Evolutionary conservation across 2,113 vertebrate species (phyloP), one percentile per base, ranked within the genome.

Genomic region (Oryzias celebensis): DNA sequence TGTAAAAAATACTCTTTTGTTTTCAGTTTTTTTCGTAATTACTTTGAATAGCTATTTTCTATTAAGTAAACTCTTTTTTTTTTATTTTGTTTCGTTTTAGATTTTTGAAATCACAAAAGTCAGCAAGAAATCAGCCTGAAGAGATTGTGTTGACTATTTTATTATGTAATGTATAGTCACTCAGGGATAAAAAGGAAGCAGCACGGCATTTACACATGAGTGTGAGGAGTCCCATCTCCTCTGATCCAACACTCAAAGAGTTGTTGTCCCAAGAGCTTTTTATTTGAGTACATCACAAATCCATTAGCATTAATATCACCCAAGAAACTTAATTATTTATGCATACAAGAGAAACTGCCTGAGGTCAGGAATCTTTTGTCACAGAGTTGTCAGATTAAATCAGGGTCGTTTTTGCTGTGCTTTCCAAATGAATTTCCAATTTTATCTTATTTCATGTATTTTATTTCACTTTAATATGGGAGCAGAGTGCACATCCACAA

Each of bases 291-390:
- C 87, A 90, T 70, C 75, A 76, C 65, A 72, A 89, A 85, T 84
- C 80, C 87, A 91, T 90, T 89, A 90, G 75, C 80, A 69, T 82
- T 69, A 76, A 77, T 73, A 68, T 41, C 46, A 70, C 77, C 54
- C 52, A 24, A 72, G 67, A 73, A 82, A 76, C 81, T 84, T 20
- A 72, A 72, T 68, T 58, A 18, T 73, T 83, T 42, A 77, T 72
- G 75, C 20, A 53, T 20, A 72, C 83, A 82, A 14, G 58, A 61
- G 68, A 75, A 36, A 61, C 66, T 75, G 52, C 50, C 58, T 43
- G 12, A 4, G 68, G 58, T 64, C 69, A 66, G 22, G 57, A 54
- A 43, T 83, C 48, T 71, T 75, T 69, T 78, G 71, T 71, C 67
- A 71, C 52, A 71, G 52, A 48, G 64, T 28, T n/a, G 62, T 70